Evolutionary conservation across 2,797 vertebrate genomes (phyloP), one percentile per base, ranked within the genome.

Genomic region (Danio tinwini): DNA sequence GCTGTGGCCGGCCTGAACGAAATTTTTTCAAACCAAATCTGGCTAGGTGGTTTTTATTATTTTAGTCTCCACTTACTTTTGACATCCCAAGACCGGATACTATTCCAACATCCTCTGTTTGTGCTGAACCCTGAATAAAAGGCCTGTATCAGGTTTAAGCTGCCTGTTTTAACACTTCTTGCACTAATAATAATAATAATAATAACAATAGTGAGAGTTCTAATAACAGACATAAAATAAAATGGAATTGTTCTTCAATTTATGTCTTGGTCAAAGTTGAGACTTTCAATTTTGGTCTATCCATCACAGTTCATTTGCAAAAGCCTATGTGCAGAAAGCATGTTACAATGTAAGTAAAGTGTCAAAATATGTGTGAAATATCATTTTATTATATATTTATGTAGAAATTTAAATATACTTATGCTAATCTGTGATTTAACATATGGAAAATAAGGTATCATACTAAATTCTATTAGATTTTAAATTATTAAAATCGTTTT

Each of bases 241-340:
- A 87, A 72, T 78, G 84, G 82, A 85, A 84, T 29, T 29, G 29
- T 29, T 29, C 3, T 29, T 29, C 29, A 29, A 29, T 29, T 29
- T 29, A 29, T 29, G 29, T 29, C 29, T 29, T 29, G 29, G 29
- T 29, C n/a, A n/a, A n/a, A n/a, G n/a, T n/a, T n/a, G n/a, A n/a
- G n/a, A n/a, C n/a, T n/a, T n/a, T n/a, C n/a, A n/a, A n/a, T n/a
- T n/a, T n/a, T n/a, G n/a, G n/a, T n/a, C n/a, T n/a, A n/a, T n/a
- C n/a, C n/a, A n/a, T n/a, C n/a, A n/a, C n/a, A n/a, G n/a, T 29
- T 29, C 29, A 29, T 29, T 29, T 29, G 29, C 29, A 29, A 29
- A 29, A 29, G 29, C 3, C 3, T 29, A 29, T 29, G 29, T 29
- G 29, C 29, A 29, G 29, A 29, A 29, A 29, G 29, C 29, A 29